Percentiles rank a stretch among this genome's conserved stretches.
Conservation (phyloP, 2,113 vertebrate genomes). For the Sylvia atricapilla region DNA sequence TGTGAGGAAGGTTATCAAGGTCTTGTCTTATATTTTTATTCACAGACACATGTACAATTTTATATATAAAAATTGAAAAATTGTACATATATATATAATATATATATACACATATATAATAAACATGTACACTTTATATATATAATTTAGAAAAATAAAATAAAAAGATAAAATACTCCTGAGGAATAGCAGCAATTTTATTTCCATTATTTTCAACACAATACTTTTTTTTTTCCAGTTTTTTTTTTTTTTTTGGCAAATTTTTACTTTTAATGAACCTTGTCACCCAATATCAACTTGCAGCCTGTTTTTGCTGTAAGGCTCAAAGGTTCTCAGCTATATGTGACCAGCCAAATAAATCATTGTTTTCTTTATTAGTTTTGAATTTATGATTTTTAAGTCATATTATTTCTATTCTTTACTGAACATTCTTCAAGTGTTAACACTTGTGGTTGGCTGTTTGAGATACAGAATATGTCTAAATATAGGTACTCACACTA, state of each 20-base stretch:
- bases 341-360: not conserved
- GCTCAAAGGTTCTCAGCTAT: not conserved
- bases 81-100: too few species aligned
- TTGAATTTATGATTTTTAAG: not conserved
- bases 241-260: too few species aligned
- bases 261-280: not conserved
- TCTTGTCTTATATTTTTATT: not conserved
- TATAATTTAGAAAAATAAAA: not conserved
- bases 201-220: not conserved
- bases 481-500: not conserved
- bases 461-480: not conserved
- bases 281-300: not conserved
- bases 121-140: not conserved
- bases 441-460: not conserved
- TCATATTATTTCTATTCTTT: not conserved
- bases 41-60: rapidly evolving
- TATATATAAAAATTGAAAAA: not conserved
- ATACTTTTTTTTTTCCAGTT: not conserved
- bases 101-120: too few species aligned
- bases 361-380: not conserved
- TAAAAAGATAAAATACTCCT: not conserved
- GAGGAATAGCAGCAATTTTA: not conserved
- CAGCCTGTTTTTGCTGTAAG: not conserved
- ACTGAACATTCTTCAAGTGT: not conserved
- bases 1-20: not conserved